Evolutionary conservation across 2,113 vertebrate genomes (phyloP).

Genomic region (Pomatostomus ruficeps): DNA sequence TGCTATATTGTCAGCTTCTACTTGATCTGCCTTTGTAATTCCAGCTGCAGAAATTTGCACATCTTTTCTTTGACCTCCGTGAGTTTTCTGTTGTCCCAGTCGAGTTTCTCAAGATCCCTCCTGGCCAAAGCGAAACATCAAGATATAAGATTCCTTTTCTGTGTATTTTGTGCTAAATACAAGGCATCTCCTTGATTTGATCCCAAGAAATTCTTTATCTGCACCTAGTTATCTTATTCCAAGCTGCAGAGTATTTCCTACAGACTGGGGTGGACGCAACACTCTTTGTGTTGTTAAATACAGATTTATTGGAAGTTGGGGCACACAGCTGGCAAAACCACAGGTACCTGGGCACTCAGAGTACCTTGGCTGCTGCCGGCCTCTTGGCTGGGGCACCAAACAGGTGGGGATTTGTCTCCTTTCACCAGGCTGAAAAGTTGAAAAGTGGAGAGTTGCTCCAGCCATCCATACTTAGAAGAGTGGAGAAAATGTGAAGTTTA

Average conservation of each 20-base stretch:
- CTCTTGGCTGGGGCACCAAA: neutral
- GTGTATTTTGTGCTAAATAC: neutral
- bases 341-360: neutral
- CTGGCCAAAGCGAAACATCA: neutral
- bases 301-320: neutral
- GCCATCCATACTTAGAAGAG: rapidly evolving
- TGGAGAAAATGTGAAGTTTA: neutral
- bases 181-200: neutral
- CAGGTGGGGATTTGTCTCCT: neutral
- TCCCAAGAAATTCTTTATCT: neutral
- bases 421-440: neutral
- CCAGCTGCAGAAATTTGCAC: neutral
- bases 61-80: neutral
- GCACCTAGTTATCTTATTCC: neutral
- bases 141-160: neutral
- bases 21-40: neutral
- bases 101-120: neutral
- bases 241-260: neutral
- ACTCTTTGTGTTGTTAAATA: neutral
- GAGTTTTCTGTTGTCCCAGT: neutral
- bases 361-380: neutral
- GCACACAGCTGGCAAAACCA: neutral
- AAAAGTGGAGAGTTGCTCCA: neutral
- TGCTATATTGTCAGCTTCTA: neutral
- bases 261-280: neutral